These are phyloP conservation scores for Tupaia tana DNA, from an alignment of 2,113 vertebrate species.

Conservation along the genomic window DNA sequence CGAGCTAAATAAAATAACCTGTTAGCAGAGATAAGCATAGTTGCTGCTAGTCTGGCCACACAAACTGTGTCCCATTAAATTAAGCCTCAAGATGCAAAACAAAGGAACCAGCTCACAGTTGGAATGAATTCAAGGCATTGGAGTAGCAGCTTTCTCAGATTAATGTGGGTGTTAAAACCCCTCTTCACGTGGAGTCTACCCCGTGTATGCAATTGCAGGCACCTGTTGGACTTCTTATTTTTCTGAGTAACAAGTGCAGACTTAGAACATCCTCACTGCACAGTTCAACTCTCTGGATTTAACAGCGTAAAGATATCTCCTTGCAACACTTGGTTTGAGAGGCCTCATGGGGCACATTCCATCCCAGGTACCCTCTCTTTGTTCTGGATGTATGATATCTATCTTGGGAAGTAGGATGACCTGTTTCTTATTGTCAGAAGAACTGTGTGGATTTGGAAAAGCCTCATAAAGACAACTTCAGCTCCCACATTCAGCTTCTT, in stretches of 20 bases:
- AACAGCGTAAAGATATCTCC: neutral
- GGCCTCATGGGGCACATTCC: neutral
- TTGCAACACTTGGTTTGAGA: neutral
- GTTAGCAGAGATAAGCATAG: constrained; percentile 36
- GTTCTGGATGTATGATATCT: neutral
- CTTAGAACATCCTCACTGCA: neutral
- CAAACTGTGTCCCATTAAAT: constrained; percentile 63
- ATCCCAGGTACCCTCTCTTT: constrained; percentile 3
- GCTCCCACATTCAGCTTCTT: neutral
- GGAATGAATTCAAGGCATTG: constrained; percentile 39
- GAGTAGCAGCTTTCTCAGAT: neutral
- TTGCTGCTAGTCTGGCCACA: constrained; percentile 57
- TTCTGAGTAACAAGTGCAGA: neutral
- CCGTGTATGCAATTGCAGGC: neutral
- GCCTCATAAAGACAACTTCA: neutral
- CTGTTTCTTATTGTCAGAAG: constrained; percentile 19
- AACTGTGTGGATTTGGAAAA: constrained; percentile 42
- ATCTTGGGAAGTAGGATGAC: constrained; percentile 37
- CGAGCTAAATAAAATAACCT: constrained; percentile 73
- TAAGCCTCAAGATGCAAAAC: constrained; percentile 62
- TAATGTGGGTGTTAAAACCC: neutral
- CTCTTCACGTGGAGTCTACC: neutral
- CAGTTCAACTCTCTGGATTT: neutral
- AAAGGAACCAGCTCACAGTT: constrained; percentile 19
- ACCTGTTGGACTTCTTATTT: neutral